These are phyloP conservation scores for Zaprionus davidi DNA, from an alignment of 1,140 invertebrate species.

Conservation along the genomic window DNA sequence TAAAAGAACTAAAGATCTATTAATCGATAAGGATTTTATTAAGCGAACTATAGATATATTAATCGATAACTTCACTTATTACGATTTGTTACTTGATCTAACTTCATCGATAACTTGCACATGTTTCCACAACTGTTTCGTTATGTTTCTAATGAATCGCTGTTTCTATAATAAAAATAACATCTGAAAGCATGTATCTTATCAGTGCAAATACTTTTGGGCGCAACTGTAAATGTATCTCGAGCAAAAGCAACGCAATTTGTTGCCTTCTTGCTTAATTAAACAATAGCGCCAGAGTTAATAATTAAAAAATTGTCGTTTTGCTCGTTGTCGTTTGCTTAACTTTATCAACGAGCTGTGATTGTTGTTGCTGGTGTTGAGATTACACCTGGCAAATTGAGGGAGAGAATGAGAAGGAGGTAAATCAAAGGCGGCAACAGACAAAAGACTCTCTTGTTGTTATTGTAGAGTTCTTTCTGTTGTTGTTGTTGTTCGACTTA, in stretches of 20 bases:
- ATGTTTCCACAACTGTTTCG: neutral
- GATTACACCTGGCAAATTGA: conserved; percentile 74
- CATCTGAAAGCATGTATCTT: neutral
- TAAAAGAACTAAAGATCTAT: neutral
- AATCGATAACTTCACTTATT: neutral
- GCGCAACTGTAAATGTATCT: conserved; percentile 1
- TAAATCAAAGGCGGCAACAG: conserved; percentile 60
- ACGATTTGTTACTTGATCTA: neutral
- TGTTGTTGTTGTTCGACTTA: conserved; percentile 57
- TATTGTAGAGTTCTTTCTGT: conserved; percentile 24
- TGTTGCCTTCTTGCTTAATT: conserved; percentile 40
- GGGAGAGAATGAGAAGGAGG: neutral
- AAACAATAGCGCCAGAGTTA: conserved; percentile 53
- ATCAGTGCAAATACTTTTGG: conserved; percentile 3
- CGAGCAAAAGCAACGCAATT: neutral
- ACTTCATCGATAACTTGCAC: neutral
- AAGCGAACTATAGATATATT: neutral
- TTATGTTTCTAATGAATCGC: neutral
- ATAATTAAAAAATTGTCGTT: conserved; percentile 80
- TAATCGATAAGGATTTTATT: neutral
- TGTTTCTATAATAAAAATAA: neutral
- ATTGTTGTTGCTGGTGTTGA: conserved; percentile 23
- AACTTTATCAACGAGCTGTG: conserved; percentile 62
- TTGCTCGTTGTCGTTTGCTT: conserved; percentile 69
- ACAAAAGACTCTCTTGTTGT: conserved; percentile 57